Percentiles rank a stretch among this genome's conserved stretches.
Conservation (phyloP, 2,888 invertebrate genomes). For the Cynaeus angustus region DNA sequence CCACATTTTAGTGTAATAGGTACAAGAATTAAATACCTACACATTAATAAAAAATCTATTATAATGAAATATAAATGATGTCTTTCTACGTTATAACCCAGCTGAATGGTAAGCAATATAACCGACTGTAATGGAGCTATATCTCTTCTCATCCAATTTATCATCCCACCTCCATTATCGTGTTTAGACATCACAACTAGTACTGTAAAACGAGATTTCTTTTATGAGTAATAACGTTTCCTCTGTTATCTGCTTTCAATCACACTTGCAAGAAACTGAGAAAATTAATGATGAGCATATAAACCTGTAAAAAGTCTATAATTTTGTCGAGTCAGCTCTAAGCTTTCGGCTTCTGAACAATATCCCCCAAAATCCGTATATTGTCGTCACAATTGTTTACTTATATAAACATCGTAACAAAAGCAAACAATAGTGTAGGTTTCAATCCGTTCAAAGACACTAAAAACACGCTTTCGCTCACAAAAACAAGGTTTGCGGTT, state of each 20-base stretch:
- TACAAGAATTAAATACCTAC: too few relatives aligned
- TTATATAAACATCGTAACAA: slow-evolving; percentile 35
- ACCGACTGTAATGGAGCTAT: background rate
- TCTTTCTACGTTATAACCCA: background rate
- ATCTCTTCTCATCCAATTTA: background rate
- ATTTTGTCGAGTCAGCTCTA: background rate
- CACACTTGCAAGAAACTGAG: too few relatives aligned
- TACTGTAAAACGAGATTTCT: too few relatives aligned
- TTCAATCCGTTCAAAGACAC: slow-evolving; percentile 42
- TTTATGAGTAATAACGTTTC: too few relatives aligned
- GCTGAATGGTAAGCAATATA: background rate
- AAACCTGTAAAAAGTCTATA: slow-evolving; percentile 2
- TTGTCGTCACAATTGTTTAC: slow-evolving; percentile 35
- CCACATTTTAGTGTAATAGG: too few relatives aligned
- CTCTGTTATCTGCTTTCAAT: too few relatives aligned
- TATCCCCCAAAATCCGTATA: slow-evolving; percentile 15
- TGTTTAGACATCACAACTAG: too few relatives aligned
- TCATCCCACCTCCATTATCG: background rate
- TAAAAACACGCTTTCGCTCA: slow-evolving; percentile 38
- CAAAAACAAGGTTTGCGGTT: slow-evolving; percentile 44
- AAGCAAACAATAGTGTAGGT: slow-evolving; percentile 42
- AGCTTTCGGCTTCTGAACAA: slow-evolving; percentile 15
- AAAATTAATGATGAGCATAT: background rate
- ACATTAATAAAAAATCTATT: too few relatives aligned
- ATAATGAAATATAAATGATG: too few relatives aligned